Conservation (phyloP, 2,888 invertebrate species). For the Pollenia amentaria region DNA sequence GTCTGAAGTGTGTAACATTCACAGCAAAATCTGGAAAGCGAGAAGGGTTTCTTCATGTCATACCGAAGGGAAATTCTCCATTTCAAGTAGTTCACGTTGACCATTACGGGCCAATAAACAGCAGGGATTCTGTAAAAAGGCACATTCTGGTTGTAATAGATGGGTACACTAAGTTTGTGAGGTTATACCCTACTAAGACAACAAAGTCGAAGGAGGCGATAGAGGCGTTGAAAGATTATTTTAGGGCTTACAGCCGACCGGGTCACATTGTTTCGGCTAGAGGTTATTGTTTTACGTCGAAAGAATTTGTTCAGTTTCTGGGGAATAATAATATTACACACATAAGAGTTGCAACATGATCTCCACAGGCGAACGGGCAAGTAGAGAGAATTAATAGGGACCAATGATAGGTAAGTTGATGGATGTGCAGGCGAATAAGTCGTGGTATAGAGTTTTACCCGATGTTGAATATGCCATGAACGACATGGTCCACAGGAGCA, state of each 20-base stretch:
- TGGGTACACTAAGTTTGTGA: too few species aligned
- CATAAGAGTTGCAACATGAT: constrained; percentile 57
- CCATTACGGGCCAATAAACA: not conserved
- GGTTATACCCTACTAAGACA: too few species aligned
- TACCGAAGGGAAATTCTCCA: constrained; percentile 42
- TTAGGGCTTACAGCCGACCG: constrained; percentile 45
- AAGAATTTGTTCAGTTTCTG: constrained; percentile 55
- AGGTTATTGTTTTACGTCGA: constrained; percentile 44
- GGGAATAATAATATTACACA: constrained; percentile 38
- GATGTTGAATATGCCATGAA: constrained; percentile 67
- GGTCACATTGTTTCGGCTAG: constrained; percentile 29
- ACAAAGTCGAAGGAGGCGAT: constrained; percentile 24
- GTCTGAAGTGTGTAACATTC: constrained; percentile 49
- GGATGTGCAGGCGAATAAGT: constrained; percentile 2
- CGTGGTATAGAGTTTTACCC: constrained; percentile 52
- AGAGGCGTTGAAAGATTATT: constrained; percentile 42
- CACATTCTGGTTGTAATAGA: too few species aligned
- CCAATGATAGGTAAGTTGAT: constrained; percentile 68
- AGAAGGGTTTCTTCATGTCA: constrained; percentile 41
- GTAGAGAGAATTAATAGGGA: constrained; percentile 62
- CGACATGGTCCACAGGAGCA: constrained; percentile 68
- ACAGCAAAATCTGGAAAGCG: not conserved
- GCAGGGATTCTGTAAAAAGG: too few species aligned
- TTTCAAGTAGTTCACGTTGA: constrained; percentile 63
- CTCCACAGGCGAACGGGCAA: constrained; percentile 64